Conservation (phyloP, 2,888 invertebrate genomes). For the Oscheius sp. region DNA sequence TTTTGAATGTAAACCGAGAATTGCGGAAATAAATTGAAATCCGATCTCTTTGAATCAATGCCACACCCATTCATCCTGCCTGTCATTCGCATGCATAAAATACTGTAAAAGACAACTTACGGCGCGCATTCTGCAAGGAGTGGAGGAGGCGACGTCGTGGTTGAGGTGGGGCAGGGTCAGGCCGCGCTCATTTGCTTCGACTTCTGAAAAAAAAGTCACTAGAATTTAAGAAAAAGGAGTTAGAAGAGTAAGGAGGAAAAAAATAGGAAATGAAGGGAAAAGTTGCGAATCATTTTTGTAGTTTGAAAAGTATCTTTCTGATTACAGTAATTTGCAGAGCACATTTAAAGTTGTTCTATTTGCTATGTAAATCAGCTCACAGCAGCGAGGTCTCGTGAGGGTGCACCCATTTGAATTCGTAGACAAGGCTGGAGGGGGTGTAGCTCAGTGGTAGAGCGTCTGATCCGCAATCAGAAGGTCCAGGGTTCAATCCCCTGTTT, state of each 20-base stretch:
- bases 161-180: not conserved
- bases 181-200: not conserved
- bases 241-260: constrained; percentile 1
- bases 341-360: too few species aligned
- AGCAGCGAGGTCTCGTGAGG: too few species aligned
- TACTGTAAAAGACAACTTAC: not conserved
- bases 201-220: not conserved
- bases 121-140: not conserved
- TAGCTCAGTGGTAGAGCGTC: too few species aligned
- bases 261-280: not conserved
- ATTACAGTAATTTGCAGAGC: too few species aligned
- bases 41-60: not conserved
- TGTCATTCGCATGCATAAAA: too few species aligned
- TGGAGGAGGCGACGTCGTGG: not conserved
- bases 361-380: too few species aligned
- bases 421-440: too few species aligned
- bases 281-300: too few species aligned
- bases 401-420: too few species aligned
- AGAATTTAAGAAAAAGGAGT: not conserved
- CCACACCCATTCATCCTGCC: not conserved
- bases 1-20: not conserved
- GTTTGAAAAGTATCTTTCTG: too few species aligned
- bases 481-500: too few species aligned
- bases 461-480: too few species aligned
- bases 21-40: not conserved